Conservation (phyloP, 30 jellyfish, hydroid and myxozoan species). For the Pelagia noctiluca region DNA sequence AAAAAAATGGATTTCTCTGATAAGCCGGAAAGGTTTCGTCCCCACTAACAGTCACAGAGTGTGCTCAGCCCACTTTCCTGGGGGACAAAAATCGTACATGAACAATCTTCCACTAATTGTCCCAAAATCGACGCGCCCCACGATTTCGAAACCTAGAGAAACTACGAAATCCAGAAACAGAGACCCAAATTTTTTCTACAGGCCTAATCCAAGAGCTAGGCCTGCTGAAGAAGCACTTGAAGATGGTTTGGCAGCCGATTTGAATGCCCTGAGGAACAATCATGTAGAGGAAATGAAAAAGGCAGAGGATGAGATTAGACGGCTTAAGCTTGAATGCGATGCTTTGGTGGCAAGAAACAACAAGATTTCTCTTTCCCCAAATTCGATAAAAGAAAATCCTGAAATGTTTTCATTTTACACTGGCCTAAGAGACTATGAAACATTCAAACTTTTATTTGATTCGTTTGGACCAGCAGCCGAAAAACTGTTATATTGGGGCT, state of each 20-base stretch:
- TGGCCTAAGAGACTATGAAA: constrained; percentile 26
- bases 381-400: constrained; percentile 15
- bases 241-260: too few species aligned
- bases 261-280: too few species aligned
- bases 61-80: constrained; percentile 25
- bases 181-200: not conserved
- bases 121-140: constrained; percentile 21
- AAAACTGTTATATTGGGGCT: not conserved
- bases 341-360: not conserved
- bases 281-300: not conserved
- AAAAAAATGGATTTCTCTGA: constrained; percentile 48
- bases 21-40: constrained; percentile 26
- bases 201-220: not conserved
- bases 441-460: constrained; percentile 44
- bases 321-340: not conserved
- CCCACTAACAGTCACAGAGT: constrained; percentile 17
- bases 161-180: not conserved
- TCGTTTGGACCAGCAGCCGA: not conserved
- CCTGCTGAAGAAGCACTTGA: too few species aligned
- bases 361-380: not conserved
- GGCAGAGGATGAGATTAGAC: not conserved
- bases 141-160: not conserved
- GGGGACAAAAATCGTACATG: constrained; percentile 21
- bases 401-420: constrained; percentile 34
- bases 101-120: constrained; percentile 25